A percentile compares a stretch with the other conserved stretches of the same genome.
Evolutionary conservation across 2,888 invertebrate species (phyloP).

Genomic region (Parnassius smintheus): DNA sequence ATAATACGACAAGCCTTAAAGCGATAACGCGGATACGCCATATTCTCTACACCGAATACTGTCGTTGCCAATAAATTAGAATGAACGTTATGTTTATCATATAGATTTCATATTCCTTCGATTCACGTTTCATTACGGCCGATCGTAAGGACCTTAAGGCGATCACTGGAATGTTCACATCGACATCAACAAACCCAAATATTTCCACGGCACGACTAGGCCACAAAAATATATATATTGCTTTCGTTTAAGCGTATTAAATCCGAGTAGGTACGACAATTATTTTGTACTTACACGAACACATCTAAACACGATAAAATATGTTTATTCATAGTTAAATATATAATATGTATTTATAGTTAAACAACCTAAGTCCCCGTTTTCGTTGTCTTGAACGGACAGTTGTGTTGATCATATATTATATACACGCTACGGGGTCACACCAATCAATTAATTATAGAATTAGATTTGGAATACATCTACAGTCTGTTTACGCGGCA

Average conservation of each 20-base stretch:
- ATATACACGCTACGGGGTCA: conserved; percentile 56
- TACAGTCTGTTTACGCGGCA: conserved; percentile 68
- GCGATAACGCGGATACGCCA: conserved; percentile 49
- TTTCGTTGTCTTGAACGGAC: conserved; percentile 77
- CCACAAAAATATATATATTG: conserved; percentile 59
- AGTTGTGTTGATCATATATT: conserved; percentile 48
- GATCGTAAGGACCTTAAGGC: conserved; percentile 34
- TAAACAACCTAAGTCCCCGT: conserved; percentile 74
- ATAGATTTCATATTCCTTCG: conserved; percentile 27
- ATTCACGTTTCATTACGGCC: conserved; percentile 27
- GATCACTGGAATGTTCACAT: conserved; percentile 71
- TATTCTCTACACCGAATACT: conserved; percentile 54
- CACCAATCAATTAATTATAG: conserved; percentile 46
- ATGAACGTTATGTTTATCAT: conserved; percentile 33
- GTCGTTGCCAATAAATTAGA: conserved; percentile 45
- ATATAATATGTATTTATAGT: conserved; percentile 10
- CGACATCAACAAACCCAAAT: conserved; percentile 41
- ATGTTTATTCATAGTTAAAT: conserved; percentile 33
- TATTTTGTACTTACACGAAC: conserved; percentile 74
- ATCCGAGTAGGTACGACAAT: conserved; percentile 67
- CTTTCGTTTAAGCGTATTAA: conserved; percentile 68
- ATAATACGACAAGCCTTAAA: conserved; percentile 48
- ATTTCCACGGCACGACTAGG: conserved; percentile 47
- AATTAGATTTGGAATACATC: conserved; percentile 68
- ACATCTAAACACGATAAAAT: conserved; percentile 67